These are phyloP conservation scores for Pteropus alecto DNA, from an alignment of 2,113 vertebrate species.

Conservation along the genomic window DNA sequence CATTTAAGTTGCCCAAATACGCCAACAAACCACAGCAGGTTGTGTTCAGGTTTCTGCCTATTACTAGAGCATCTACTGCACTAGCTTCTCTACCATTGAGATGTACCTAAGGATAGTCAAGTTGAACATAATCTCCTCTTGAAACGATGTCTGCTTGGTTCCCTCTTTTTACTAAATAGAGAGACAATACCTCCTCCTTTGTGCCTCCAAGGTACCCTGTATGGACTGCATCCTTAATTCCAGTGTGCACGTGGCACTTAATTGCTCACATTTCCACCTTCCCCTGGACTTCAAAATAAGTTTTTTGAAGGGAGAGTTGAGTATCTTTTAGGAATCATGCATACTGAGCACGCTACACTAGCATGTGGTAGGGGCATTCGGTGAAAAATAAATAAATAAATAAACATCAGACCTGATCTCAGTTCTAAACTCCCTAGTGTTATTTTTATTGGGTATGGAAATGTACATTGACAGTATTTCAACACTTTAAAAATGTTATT, in stretches of 20 bases:
- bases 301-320: not conserved
- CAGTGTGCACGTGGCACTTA: not conserved
- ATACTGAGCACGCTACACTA: not conserved
- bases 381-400: too few relatives aligned
- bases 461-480: not conserved
- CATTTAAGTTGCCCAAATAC: not conserved
- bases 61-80: not conserved
- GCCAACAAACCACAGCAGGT: not conserved
- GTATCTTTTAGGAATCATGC: not conserved
- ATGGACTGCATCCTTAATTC: not conserved
- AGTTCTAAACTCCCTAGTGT: not conserved
- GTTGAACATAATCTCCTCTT: not conserved
- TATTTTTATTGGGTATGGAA: not conserved
- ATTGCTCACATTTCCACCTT: not conserved
- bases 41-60: not conserved
- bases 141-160: not conserved
- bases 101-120: not conserved
- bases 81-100: not conserved
- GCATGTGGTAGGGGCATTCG: not conserved
- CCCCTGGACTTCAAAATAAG: not conserved
- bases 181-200: not conserved
- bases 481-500: not conserved
- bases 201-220: not conserved
- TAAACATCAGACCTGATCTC: not conserved
- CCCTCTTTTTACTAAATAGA: not conserved